Conservation (phyloP, 2,888 invertebrate species). For the Tipula vernalis region DNA sequence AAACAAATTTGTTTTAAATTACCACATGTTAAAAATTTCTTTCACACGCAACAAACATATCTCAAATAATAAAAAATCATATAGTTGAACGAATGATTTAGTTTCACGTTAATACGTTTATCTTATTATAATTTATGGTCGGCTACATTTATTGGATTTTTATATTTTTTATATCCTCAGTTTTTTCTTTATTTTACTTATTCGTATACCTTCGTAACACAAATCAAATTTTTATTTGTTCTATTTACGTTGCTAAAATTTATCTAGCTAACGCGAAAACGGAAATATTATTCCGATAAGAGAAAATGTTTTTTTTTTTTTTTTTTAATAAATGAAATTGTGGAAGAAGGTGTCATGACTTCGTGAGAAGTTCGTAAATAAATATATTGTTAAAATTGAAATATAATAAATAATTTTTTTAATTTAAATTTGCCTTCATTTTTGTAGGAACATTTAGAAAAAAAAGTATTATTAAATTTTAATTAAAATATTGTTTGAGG, state of each 20-base stretch:
- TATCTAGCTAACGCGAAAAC: not conserved
- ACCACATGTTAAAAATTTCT: too few relatives aligned
- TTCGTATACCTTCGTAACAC: not conserved
- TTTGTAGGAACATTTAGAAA: not conserved
- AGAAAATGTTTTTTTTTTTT: not conserved
- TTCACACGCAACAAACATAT: too few relatives aligned
- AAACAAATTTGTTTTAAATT: too few relatives aligned
- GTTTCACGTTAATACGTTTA: not conserved
- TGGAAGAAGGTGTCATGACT: not conserved
- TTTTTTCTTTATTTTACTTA: not conserved
- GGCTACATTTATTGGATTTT: not conserved
- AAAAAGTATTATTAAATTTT: not conserved
- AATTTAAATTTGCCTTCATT: not conserved
- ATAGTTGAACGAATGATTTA: not conserved
- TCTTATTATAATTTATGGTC: not conserved
- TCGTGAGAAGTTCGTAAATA: not conserved
- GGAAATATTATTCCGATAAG: not conserved
- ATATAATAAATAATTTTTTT: not conserved
- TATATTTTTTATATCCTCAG: not conserved
- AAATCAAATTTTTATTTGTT: not conserved
- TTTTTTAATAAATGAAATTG: not conserved
- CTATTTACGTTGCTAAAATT: not conserved
- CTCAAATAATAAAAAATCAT: not conserved
- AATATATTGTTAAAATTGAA: not conserved
- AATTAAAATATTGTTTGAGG: not conserved